Conservation (phyloP, 2,888 invertebrate genomes). For the Acanthoscelides obtectus region DNA sequence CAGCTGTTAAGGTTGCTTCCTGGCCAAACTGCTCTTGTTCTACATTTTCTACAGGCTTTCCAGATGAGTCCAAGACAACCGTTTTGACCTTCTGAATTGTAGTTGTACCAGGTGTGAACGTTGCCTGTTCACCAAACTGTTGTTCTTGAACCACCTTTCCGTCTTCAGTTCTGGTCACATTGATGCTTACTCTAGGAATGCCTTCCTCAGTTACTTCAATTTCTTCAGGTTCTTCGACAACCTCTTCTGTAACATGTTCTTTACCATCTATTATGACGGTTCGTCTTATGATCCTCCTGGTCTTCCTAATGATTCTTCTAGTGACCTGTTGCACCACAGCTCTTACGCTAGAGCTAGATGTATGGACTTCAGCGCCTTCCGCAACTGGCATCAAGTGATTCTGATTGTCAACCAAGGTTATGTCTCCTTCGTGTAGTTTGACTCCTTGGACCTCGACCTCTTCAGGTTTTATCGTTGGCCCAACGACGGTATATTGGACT, state of each 20-base stretch:
- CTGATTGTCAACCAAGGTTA: constrained; percentile 41
- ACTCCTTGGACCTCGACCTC: constrained; percentile 42
- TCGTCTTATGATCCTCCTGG: constrained; percentile 69
- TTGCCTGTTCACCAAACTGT: constrained; percentile 42
- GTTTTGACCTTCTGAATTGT: constrained; percentile 28
- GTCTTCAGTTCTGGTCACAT: constrained; percentile 56
- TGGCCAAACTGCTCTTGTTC: constrained; percentile 17
- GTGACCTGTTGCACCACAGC: constrained; percentile 81
- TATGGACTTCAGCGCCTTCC: constrained; percentile 47
- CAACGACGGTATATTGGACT: constrained; percentile 54
- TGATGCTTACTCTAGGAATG: constrained; percentile 67
- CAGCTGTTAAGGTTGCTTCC: constrained; percentile 6
- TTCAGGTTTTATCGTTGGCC: constrained; percentile 52
- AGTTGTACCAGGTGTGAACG: constrained; percentile 26
- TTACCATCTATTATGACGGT: constrained; percentile 77
- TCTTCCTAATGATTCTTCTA: constrained; percentile 68
- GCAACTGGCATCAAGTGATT: constrained; percentile 37
- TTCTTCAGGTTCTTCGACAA: constrained; percentile 80
- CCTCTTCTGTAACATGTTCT: constrained; percentile 77
- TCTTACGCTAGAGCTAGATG: constrained; percentile 67
- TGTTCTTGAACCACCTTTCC: constrained; percentile 46
- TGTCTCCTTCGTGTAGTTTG: constrained; percentile 46
- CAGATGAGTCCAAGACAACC: constrained; percentile 29
- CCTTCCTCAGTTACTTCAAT: constrained; percentile 68
- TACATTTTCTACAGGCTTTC: constrained; percentile 23